Evolutionary conservation across 2,113 vertebrate species (phyloP).

Genomic region (Stegastes partitus): DNA sequence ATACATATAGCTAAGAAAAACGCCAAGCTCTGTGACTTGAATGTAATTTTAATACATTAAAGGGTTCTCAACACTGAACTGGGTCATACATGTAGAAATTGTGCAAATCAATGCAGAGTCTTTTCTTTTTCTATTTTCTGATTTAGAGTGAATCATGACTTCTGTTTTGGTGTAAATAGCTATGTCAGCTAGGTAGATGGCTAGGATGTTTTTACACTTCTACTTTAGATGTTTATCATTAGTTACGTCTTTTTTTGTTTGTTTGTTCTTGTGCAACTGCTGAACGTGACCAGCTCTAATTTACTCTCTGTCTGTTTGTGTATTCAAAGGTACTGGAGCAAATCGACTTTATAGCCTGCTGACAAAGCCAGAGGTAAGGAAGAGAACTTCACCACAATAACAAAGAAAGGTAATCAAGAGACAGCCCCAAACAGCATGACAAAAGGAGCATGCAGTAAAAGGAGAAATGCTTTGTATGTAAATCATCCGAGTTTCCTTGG

Average conservation of each 20-base stretch:
- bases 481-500: conserved; percentile 70
- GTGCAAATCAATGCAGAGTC: too few species aligned
- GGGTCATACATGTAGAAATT: too few species aligned
- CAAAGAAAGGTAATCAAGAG: conserved; percentile 61
- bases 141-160: too few species aligned
- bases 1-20: too few species aligned
- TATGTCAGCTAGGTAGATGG: too few species aligned
- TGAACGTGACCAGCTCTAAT: conserved; percentile 12
- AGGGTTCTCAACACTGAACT: too few species aligned
- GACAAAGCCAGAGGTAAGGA: conserved; percentile 47
- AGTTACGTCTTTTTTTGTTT: too few species aligned
- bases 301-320: background rate
- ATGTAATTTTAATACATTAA: too few species aligned
- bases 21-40: too few species aligned
- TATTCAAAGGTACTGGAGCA: conserved; percentile 5
- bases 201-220: background rate
- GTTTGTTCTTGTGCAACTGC: background rate
- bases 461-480: conserved; percentile 64
- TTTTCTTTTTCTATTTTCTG: too few species aligned
- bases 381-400: conserved; percentile 53
- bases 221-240: background rate
- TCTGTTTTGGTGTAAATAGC: too few species aligned
- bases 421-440: conserved; percentile 48
- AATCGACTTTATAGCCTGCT: conserved; percentile 47
- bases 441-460: conserved; percentile 65